Percentiles rank a stretch among this genome's conserved stretches.
Conservation (phyloP, 2,797 vertebrate species). For the Notoglanidium macrostoma region DNA sequence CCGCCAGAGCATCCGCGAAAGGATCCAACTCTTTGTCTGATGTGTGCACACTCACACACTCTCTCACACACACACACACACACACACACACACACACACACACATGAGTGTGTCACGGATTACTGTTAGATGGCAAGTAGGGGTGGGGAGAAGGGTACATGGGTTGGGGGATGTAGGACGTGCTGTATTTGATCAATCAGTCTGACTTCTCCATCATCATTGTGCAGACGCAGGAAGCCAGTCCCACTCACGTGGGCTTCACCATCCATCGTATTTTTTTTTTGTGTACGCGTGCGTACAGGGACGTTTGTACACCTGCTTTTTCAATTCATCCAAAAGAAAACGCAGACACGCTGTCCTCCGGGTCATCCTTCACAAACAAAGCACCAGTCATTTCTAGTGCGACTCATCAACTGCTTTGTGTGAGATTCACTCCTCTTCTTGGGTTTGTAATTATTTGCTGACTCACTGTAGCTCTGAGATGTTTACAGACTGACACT, state of each 20-base stretch:
- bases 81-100: not conserved
- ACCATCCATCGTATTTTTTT: not conserved
- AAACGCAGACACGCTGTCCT: not conserved
- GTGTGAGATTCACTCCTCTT: slow-evolving; percentile 23
- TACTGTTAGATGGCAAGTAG: not conserved
- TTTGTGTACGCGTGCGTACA: not conserved
- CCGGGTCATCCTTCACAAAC: not conserved
- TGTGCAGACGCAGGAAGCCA: not conserved
- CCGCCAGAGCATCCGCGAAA: slow-evolving; percentile 92
- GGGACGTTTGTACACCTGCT: not conserved
- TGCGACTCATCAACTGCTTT: not conserved
- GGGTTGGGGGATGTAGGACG: not conserved
- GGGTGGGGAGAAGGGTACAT: not conserved
- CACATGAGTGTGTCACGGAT: not conserved
- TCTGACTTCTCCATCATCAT: not conserved
- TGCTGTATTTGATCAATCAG: slow-evolving; percentile 31
- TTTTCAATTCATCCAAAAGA: not conserved
- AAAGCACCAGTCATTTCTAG: slow-evolving; percentile 1
- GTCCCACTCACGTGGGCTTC: not conserved
- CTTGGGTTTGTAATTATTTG: not conserved
- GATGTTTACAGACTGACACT: slow-evolving; percentile 30
- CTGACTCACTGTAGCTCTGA: slow-evolving; percentile 11
- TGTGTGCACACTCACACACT: slow-evolving; percentile 2
- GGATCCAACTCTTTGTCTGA: slow-evolving; percentile 93
- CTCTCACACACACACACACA: not conserved